phyloP scores from a whole-genome alignment of 2,113 vertebrate genomes.

The Archilochus colubris region DNA sequence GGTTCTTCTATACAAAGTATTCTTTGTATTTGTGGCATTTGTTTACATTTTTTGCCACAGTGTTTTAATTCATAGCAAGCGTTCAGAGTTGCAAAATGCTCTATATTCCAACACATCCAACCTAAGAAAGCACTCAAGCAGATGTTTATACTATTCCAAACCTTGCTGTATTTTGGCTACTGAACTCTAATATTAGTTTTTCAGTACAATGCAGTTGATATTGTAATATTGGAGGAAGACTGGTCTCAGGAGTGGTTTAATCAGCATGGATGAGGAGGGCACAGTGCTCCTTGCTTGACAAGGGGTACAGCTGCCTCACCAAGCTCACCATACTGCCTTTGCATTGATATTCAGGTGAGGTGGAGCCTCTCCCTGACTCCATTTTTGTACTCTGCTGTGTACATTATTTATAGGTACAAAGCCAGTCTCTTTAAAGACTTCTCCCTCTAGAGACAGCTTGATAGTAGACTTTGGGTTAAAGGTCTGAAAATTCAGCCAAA shows the following conservation, averaged over 20 bases:
- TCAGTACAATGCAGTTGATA: not conserved
- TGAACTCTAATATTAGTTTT: not conserved
- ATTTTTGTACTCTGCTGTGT: not conserved
- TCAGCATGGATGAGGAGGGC: not conserved
- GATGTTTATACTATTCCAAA: not conserved
- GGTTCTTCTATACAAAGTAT: not conserved
- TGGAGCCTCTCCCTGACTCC: slow-evolving; percentile 25
- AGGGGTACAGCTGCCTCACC: not conserved
- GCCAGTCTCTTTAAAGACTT: slow-evolving; percentile 23
- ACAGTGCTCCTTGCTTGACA: not conserved
- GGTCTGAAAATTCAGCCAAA: not conserved
- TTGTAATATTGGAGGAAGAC: not conserved
- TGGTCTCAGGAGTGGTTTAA: not conserved
- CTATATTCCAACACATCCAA: not conserved
- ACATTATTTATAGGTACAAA: slow-evolving; percentile 54
- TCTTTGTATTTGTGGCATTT: not conserved
- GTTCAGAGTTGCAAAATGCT: not conserved
- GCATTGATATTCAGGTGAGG: not conserved
- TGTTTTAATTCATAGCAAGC: not conserved
- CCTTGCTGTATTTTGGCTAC: not conserved
- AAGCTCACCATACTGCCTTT: not conserved
- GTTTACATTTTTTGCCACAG: not conserved
- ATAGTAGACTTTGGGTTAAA: slow-evolving; percentile 30
- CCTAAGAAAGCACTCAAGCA: not conserved
- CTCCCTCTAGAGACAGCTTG: slow-evolving; percentile 1